phyloP scores from a whole-genome alignment of 1,140 invertebrate genomes.

The Oncopodura yosiiana region DNA sequence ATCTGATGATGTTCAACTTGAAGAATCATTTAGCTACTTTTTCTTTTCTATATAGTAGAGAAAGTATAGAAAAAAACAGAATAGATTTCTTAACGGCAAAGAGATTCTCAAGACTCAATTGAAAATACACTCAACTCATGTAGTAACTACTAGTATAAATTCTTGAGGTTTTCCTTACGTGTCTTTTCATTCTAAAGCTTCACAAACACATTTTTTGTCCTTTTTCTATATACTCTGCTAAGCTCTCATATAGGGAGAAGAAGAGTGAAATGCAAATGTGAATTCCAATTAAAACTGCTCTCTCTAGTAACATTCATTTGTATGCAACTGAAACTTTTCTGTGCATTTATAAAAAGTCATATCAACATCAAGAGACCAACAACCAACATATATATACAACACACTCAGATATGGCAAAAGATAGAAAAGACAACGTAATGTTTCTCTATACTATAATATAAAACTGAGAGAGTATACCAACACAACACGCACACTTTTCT shows the following conservation, averaged over 20 bases:
- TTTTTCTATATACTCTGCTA: neutral
- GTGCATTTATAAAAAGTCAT: conserved; percentile 35
- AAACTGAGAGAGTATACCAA: too few species aligned
- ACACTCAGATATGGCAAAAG: neutral
- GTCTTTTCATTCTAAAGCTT: too few species aligned
- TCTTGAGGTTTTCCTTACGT: neutral
- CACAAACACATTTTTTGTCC: conserved; percentile 13
- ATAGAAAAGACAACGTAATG: too few species aligned
- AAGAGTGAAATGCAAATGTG: conserved; percentile 32
- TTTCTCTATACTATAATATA: too few species aligned
- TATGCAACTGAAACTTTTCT: conserved; percentile 36
- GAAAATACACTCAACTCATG: too few species aligned
- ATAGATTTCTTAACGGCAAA: too few species aligned
- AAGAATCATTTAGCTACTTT: neutral
- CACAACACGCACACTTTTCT: conserved; percentile 30
- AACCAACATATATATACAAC: neutral
- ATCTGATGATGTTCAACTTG: neutral
- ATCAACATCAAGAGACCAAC: neutral
- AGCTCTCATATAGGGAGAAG: neutral
- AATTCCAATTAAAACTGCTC: conserved; percentile 35
- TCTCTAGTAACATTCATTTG: conserved; percentile 35
- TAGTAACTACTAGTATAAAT: too few species aligned
- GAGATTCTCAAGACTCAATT: conserved; percentile 21
- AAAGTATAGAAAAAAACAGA: conserved; percentile 7
- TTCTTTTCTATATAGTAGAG: neutral